Evolutionary conservation across 1,140 invertebrate genomes (phyloP), one percentile per base, ranked within the genome.

Genomic region (Gryllus bimaculatus): DNA sequence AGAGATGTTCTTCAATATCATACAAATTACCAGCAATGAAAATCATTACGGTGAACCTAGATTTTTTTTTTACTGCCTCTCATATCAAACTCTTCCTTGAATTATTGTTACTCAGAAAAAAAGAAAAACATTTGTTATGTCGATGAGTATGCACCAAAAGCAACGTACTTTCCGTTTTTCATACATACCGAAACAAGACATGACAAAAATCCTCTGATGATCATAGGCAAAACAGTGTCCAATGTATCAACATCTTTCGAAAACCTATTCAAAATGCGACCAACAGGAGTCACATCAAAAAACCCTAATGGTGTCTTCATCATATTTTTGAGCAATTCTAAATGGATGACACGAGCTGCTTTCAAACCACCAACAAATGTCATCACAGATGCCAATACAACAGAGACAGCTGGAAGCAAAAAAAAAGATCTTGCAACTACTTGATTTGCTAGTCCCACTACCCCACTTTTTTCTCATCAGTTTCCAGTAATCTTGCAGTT

Each of bases 201-300:
- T 83, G 81, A 83, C 48, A 88, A 82, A 81, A 81, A 85, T 54
- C 83, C 82, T 78, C 86, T 82, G 73, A 88, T 79, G 48, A 82
- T 85, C 80, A 83, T 81, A 18, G 85, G 85, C 74, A 88, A 80
- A 8, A 83, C 81, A 83, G 89, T 88, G 86, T 93, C 92, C 85
- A 92, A 83, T 78, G 89, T 87, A 84, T 92, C 90, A 80, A 92
- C 86, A 86, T 94, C 93, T 88, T 92, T 93, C 81, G 90, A 88
- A 85, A 94, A 90, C 82, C 93, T 88, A 86, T 91, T 92, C 80
- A 95, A 85, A 81, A 94, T 89, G 82, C 93, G 88, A 81, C 93
- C 93, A 80, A 87, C 85, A 8, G 94, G 93, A 82, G 91, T 92
- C 74, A 86, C 88, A 86, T 94, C 93, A 86, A 95, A 95, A 88